These are phyloP conservation scores for Cosmia pyralina DNA, from an alignment of 2,888 invertebrate species.

Conservation along the genomic window DNA sequence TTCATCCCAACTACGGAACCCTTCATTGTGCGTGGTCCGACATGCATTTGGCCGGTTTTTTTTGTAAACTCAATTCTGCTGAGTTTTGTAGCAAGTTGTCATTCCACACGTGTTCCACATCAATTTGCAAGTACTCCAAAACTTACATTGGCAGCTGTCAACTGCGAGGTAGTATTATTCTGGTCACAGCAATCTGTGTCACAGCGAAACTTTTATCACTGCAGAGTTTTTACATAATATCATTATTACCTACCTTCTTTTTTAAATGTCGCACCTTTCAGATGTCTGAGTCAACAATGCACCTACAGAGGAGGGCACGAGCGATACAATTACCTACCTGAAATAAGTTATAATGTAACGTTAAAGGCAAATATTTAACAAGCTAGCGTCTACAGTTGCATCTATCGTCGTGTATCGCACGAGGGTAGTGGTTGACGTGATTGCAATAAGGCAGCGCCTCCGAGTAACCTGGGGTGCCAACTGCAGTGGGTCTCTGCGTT, in stretches of 20 bases:
- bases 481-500: conserved; percentile 67
- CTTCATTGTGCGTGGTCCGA: too few relatives aligned
- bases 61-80: conserved; percentile 8
- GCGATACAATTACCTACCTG: background rate
- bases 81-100: conserved; percentile 17
- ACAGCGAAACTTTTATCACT: conserved; percentile 16
- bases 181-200: conserved; percentile 33
- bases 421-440: conserved; percentile 68
- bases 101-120: background rate
- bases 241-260: background rate
- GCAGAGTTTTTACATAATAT: background rate
- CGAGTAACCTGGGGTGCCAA: conserved; percentile 63
- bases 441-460: conserved; percentile 73
- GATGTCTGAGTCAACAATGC: background rate
- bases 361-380: conserved; percentile 13
- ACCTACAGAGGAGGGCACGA: background rate
- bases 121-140: conserved; percentile 25
- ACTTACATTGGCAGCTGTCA: conserved; percentile 27
- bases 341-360: background rate
- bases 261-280: background rate
- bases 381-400: conserved; percentile 25
- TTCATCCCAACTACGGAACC: too few relatives aligned
- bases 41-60: too few relatives aligned
- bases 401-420: conserved; percentile 34
- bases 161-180: conserved; percentile 26